Evolutionary conservation across 2,113 vertebrate genomes (phyloP).

Genomic region (Riparia riparia): DNA sequence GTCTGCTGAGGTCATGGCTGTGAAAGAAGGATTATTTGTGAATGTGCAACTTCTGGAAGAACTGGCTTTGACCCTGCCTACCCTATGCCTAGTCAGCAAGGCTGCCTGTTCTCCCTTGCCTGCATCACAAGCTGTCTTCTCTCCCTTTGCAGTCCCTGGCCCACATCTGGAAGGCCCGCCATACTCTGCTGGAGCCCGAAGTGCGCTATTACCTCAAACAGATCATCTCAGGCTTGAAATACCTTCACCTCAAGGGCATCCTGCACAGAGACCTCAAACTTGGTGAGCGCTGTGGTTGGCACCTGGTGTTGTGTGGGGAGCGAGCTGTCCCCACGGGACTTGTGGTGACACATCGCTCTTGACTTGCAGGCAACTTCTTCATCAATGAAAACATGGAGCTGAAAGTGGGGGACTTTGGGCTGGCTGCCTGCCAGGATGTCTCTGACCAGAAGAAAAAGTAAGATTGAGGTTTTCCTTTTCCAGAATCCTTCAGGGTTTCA

Average conservation of each 20-base stretch:
- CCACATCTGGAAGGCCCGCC: conserved; percentile 97
- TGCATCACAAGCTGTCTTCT: not conserved
- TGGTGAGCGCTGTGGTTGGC: conserved; percentile 72
- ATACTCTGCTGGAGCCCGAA: conserved; percentile 94
- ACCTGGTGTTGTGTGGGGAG: not conserved
- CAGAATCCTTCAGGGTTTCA: not conserved
- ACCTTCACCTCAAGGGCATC: conserved; percentile 93
- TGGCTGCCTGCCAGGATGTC: conserved; percentile 89
- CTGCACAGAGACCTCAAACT: conserved; percentile 97
- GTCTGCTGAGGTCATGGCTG: conserved; percentile 14
- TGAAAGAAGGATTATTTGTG: not conserved
- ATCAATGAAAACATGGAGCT: conserved; percentile 99
- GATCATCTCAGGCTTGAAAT: conserved; percentile 95
- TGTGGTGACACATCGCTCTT: not conserved
- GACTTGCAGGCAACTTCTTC: conserved; percentile 92
- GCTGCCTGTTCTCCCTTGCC: not conserved
- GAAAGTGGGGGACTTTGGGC: conserved; percentile 94
- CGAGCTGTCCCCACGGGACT: not conserved
- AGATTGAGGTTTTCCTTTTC: conserved; percentile 40
- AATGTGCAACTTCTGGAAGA: conserved; percentile 43
- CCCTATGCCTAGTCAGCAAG: not conserved
- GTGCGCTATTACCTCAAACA: conserved; percentile 97
- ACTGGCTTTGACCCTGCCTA: conserved; percentile 36
- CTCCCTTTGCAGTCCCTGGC: conserved; percentile 87
- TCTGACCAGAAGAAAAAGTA: conserved; percentile 94